Percentiles rank a stretch among this genome's conserved stretches.
phyloP scores from a whole-genome alignment of 1,140 invertebrate genomes.

The Carposina sasakii region DNA sequence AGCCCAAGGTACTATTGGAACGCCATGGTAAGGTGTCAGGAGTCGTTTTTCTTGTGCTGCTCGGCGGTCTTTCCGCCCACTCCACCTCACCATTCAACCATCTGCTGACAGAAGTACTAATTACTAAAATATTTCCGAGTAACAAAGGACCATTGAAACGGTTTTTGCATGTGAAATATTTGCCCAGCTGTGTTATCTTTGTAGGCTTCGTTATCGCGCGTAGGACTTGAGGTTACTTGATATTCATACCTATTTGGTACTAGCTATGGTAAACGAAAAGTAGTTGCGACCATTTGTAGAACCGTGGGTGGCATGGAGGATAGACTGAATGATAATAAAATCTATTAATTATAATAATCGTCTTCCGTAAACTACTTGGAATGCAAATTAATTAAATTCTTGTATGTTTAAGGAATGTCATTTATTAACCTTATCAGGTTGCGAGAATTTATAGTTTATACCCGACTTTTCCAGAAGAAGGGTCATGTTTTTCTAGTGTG shows the following conservation, averaged over 20 bases:
- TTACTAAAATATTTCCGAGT: conserved; percentile 2
- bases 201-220: conserved; percentile 20
- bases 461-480: no score
- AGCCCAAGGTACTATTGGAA: conserved; percentile 48
- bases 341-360: conserved; percentile 9
- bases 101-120: conserved; percentile 31
- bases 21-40: conserved; percentile 57
- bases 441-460: no score
- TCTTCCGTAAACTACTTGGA: conserved; percentile 15
- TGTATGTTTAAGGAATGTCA: no score
- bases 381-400: no score
- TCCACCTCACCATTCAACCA: conserved; percentile 60
- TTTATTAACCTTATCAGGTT: no score
- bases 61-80: conserved; percentile 51
- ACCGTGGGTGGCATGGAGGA: conserved; percentile 9
- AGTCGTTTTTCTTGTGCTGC: conserved; percentile 38
- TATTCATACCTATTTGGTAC: not conserved
- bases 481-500: no score
- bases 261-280: not conserved
- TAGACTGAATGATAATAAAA: conserved; percentile 3
- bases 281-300: conserved; percentile 3
- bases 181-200: conserved; percentile 9
- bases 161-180: conserved; percentile 5
- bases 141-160: not conserved
- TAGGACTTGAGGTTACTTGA: conserved; percentile 33